A percentile compares a stretch with the other conserved stretches of the same genome.
These are phyloP conservation scores for Catocala nupta DNA, from an alignment of 2,888 invertebrate species.

Conservation along the genomic window DNA sequence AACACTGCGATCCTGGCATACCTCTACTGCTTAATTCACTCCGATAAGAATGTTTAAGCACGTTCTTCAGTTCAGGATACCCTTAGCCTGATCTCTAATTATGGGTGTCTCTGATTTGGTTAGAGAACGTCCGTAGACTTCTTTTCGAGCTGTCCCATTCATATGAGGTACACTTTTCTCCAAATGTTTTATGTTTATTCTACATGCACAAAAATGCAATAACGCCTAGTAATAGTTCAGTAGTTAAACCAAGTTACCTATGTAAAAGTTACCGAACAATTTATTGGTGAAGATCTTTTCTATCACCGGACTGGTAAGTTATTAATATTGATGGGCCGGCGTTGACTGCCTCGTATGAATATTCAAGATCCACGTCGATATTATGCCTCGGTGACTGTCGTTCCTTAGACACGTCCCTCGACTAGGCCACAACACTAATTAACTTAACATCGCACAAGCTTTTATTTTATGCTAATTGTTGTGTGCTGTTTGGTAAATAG, in stretches of 20 bases:
- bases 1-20: too few species aligned
- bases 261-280: slow-evolving; percentile 57
- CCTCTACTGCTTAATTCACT: too few species aligned
- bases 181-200: background rate
- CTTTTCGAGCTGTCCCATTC: too few species aligned
- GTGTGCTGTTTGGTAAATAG: slow-evolving; percentile 27
- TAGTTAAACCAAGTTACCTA: slow-evolving; percentile 45
- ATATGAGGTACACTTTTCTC: too few species aligned
- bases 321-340: slow-evolving; percentile 75
- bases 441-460: slow-evolving; percentile 41
- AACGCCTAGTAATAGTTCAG: slow-evolving; percentile 6
- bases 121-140: too few species aligned
- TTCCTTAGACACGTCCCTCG: slow-evolving; percentile 58
- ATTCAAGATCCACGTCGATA: slow-evolving; percentile 69
- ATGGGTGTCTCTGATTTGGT: too few species aligned
- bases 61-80: too few species aligned
- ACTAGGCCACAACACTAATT: slow-evolving; percentile 49
- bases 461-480: too few species aligned
- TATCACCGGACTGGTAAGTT: slow-evolving; percentile 65
- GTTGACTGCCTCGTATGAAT: slow-evolving; percentile 71
- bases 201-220: slow-evolving; percentile 1
- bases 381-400: slow-evolving; percentile 58
- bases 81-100: too few species aligned
- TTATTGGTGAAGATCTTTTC: slow-evolving; percentile 65
- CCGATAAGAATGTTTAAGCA: too few species aligned